These are phyloP conservation scores for Drosophila willistoni DNA, from an alignment of 1,140 invertebrate species.

Conservation along the genomic window DNA sequence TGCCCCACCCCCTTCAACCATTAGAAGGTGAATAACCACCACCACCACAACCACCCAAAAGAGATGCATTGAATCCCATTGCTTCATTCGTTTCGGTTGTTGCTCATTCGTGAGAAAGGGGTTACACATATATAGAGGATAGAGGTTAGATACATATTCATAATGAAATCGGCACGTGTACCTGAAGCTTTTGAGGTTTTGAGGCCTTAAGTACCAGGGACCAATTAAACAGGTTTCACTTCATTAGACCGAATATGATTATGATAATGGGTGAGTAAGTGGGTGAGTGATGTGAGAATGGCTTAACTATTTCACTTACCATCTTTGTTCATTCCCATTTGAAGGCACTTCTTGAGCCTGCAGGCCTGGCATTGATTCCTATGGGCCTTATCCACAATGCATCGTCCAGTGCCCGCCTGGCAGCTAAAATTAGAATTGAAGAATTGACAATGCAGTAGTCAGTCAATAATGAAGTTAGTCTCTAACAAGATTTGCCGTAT, in stretches of 20 bases:
- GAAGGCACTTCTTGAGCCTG: slow-evolving; percentile 97
- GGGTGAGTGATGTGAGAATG: neutral
- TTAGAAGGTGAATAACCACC: neutral
- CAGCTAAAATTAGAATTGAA: slow-evolving; percentile 88
- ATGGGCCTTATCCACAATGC: slow-evolving; percentile 99
- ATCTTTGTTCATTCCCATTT: slow-evolving; percentile 99
- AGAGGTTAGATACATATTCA: slow-evolving; percentile 43
- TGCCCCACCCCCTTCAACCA: neutral
- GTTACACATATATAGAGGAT: slow-evolving; percentile 15
- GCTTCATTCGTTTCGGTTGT: slow-evolving; percentile 9
- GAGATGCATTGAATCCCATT: neutral
- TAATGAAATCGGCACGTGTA: slow-evolving; percentile 57
- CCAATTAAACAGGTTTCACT: slow-evolving; percentile 72
- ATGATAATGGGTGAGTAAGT: slow-evolving; percentile 40
- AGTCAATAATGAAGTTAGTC: slow-evolving; percentile 63
- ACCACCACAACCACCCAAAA: too few relatives aligned
- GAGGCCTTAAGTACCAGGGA: slow-evolving; percentile 47
- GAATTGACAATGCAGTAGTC: slow-evolving; percentile 24
- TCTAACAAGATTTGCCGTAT: slow-evolving; percentile 61
- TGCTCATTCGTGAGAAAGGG: slow-evolving; percentile 53
- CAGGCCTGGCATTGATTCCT: slow-evolving; percentile 99
- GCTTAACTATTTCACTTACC: slow-evolving; percentile 88
- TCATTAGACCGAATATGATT: slow-evolving; percentile 65
- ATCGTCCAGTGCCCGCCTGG: slow-evolving; percentile 97
- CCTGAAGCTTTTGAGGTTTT: slow-evolving; percentile 54